phyloP scores from a whole-genome alignment of 2,888 invertebrate species.

The Cerastoderma edule region DNA sequence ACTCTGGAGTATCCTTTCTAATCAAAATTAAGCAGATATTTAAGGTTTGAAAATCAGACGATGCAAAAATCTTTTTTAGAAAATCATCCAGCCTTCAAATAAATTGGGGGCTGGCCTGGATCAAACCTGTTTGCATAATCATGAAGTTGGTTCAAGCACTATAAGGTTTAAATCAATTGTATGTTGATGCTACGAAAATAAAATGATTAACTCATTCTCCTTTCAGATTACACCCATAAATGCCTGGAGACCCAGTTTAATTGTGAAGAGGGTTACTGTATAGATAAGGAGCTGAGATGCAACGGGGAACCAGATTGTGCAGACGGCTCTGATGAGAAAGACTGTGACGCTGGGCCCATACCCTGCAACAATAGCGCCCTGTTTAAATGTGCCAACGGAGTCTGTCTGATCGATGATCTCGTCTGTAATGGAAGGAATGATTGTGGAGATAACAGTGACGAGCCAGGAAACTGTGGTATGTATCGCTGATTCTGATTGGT shows the following conservation, averaged over 20 bases:
- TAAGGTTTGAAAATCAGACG: too few species aligned
- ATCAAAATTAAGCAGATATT: too few species aligned
- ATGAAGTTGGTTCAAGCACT: too few species aligned
- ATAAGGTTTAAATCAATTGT: too few species aligned
- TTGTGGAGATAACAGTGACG: constrained; percentile 78
- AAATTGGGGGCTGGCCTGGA: too few species aligned
- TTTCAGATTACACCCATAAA: constrained; percentile 31
- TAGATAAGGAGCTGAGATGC: constrained; percentile 88
- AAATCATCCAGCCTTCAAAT: too few species aligned
- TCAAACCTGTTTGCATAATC: too few species aligned
- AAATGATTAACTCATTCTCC: too few species aligned
- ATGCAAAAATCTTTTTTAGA: too few species aligned
- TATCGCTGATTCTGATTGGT: not conserved
- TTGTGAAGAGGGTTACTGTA: constrained; percentile 89
- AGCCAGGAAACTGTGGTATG: constrained; percentile 76
- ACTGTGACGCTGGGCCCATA: constrained; percentile 60
- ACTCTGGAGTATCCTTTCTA: too few species aligned
- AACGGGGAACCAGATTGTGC: constrained; percentile 86
- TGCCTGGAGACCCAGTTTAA: constrained; percentile 88
- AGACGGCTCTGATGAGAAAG: constrained; percentile 75
- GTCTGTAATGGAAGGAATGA: constrained; percentile 73
- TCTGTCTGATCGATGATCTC: constrained; percentile 71
- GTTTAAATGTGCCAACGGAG: constrained; percentile 59
- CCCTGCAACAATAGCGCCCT: constrained; percentile 56
- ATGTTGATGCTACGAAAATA: too few species aligned